These are phyloP conservation scores for Spodoptera litura DNA, from an alignment of 1,140 invertebrate species.

Conservation along the genomic window DNA sequence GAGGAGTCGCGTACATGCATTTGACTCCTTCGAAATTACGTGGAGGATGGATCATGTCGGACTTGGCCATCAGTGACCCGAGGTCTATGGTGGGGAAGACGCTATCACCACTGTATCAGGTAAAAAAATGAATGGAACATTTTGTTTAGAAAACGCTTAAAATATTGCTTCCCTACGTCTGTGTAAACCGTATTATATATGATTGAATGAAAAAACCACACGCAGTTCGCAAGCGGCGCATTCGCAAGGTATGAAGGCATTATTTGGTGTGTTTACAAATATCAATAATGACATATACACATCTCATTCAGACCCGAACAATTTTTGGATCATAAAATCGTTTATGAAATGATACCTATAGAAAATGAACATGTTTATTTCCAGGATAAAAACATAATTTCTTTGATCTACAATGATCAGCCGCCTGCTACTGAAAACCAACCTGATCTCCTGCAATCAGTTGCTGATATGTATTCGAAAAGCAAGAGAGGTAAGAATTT, in stretches of 20 bases:
- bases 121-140: constrained; percentile 48
- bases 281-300: too few relatives aligned
- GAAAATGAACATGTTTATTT: constrained; percentile 39
- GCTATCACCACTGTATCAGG: constrained; percentile 88
- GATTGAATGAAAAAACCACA: too few relatives aligned
- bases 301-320: too few relatives aligned
- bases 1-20: constrained; percentile 91
- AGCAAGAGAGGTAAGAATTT: constrained; percentile 66
- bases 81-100: constrained; percentile 92
- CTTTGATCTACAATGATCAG: constrained; percentile 95
- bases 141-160: too few relatives aligned
- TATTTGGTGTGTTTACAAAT: too few relatives aligned
- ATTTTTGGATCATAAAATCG: too few relatives aligned
- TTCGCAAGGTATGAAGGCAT: too few relatives aligned
- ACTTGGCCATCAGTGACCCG: constrained; percentile 88
- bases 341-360: too few relatives aligned
- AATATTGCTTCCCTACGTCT: too few relatives aligned
- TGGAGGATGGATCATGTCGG: constrained; percentile 90
- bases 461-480: constrained; percentile 78
- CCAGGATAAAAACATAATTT: constrained; percentile 83
- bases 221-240: background rate
- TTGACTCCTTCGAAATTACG: constrained; percentile 88
- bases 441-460: constrained; percentile 74
- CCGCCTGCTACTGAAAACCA: constrained; percentile 87
- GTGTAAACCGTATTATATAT: too few relatives aligned